Evolutionary conservation across 2,888 invertebrate genomes (phyloP), one percentile per base, ranked within the genome.

Genomic region (Alentia gelatinosa): DNA sequence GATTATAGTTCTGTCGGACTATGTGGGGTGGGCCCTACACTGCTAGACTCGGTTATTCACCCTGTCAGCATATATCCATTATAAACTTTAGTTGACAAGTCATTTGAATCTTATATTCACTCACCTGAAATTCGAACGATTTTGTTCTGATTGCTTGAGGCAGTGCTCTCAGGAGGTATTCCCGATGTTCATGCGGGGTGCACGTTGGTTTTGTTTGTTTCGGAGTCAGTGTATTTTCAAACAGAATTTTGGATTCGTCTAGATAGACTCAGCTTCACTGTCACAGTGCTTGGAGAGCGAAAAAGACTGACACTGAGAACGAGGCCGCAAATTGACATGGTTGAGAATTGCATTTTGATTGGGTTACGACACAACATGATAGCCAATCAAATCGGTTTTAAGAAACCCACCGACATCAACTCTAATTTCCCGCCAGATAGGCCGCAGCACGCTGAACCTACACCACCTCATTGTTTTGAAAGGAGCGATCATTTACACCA

Each of bases 351-450:
- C 30, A 26, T 50, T 86, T 86, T 47, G 86, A 86, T 86, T 86
- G 86, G 86, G 47, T 86, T 86, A 86, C 86, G 35, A 47, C 47
- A 86, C 86, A 26, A 26, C 26, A 47, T 86, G 86, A 47, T 50
- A 86, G 47, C 86, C 86, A 86, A 86, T 86, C 86, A 86, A 86
- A 47, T 47, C 1, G 33, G 26, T 12, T 86, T 86, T 86, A 86
- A 86, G 47, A 26, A 33, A 83, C 35, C 19, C 86, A n/a, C 39
- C 79, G 35, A 15, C 1, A 4, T 39, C 7, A 35, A 7, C 74
- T 33, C 74, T 33, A 74, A 33, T 86, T 86, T 86, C 86, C 86
- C 86, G 86, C 86, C 47, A 86, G 86, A 86, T 86, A 26, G 86
- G 86, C 33, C 47, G 47, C 23, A 12, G 86, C 35, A 79, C 39